Evolutionary conservation across 2,888 invertebrate genomes (phyloP), one percentile per base, ranked within the genome.

Genomic region (Trichopoda pennipes): DNA sequence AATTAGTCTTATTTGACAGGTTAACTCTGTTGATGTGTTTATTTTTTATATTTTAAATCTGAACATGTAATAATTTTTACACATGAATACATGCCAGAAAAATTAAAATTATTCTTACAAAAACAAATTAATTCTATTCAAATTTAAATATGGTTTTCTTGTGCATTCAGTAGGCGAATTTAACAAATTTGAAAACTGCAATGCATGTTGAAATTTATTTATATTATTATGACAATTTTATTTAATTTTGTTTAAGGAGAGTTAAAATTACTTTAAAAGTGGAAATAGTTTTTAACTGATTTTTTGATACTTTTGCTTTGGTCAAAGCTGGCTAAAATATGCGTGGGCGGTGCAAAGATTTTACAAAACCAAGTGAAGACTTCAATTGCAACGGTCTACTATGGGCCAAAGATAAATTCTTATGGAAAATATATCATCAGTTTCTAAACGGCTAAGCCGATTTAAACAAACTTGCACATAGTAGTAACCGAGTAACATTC

Each of bases 1-100:
- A 86, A 86, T 87, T 85, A 85, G 87, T 86, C 76, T 80, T 80
- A 84, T 84, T 85, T 87, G 86, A 87, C 87, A 87, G 86, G 85
- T 85, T 80, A 82, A 76, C 79, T 75, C 19, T 58, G 66, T 63
- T 64, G 49, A 53, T 66, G 47, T 66, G 51, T 70, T 55, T 70
- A 47, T 77, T 2, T 21, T 12, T 60, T 10, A 1, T 10, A 12
- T 12, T 38, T 12, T 2, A 61, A 68, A 35, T 64, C 21, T 55
- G 32, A 56, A 44, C 21, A 19, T 64, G 58, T 66, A 68, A 75
- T 32, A 51, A 19, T 60, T 66, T 75, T 66, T 51, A 51, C 58
- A 60, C 58, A 77, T 63, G 47, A 70, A 23, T 63, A 49, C 61
- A 49, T 23, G 47, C 14, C 44, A 47, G 12, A 58, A 4, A 19